Conservation (phyloP, 2,113 vertebrate species). For the Electrona antarctica region DNA sequence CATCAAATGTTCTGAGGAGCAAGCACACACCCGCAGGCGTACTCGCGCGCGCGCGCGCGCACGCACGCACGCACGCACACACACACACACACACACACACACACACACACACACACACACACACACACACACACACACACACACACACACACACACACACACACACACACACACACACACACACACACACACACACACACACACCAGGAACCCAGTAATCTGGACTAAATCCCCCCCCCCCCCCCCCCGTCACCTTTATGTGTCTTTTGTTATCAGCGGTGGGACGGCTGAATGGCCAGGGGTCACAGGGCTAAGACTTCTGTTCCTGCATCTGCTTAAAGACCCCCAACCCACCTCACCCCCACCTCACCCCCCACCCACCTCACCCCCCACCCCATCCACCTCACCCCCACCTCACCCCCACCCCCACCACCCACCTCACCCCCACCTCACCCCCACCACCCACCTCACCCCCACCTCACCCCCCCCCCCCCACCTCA, state of each 20-base stretch:
- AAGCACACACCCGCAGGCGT: too few relatives aligned
- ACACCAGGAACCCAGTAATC: constrained; percentile 63
- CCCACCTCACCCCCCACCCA: constrained; percentile 46
- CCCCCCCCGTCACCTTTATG: constrained; percentile 65
- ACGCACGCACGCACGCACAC: neutral
- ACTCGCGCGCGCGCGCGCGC: too few relatives aligned
- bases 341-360: constrained; percentile 1
- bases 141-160: constrained; percentile 7
- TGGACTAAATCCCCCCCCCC: constrained; percentile 52
- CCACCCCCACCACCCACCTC: constrained; percentile 27
- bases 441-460: constrained; percentile 47
- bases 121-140: constrained; percentile 52
- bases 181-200: constrained; percentile 53
- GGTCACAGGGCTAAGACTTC: constrained; percentile 71
- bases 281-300: constrained; percentile 52
- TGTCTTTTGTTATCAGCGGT: constrained; percentile 75
- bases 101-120: neutral
- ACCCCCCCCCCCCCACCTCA: neutral
- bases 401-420: constrained; percentile 24
- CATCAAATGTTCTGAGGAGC: too few relatives aligned
- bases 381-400: constrained; percentile 33
- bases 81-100: neutral
- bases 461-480: too few relatives aligned
- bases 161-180: neutral
- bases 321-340: constrained; percentile 72